A percentile compares a stretch with the other conserved stretches of the same genome.
Conservation (phyloP, 2,797 vertebrate genomes). For the Anabas testudineus region DNA sequence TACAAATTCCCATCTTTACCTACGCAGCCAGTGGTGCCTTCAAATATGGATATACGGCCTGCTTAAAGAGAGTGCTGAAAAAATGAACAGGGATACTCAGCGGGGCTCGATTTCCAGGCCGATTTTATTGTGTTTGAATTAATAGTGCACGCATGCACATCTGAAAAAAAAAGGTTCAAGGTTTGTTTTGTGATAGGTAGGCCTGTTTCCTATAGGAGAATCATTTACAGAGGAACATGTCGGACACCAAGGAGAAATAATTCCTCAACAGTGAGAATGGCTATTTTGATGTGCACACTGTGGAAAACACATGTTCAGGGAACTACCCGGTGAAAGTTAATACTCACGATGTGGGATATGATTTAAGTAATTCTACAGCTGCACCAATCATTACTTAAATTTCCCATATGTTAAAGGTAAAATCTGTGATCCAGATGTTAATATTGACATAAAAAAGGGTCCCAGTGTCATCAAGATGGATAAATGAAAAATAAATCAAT, state of each 20-base stretch:
- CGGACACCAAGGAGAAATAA: constrained; percentile 4
- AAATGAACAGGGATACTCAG: constrained; percentile 54
- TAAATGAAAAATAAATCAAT: no score
- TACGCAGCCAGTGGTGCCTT: constrained; percentile 79
- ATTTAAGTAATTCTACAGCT: constrained; percentile 46
- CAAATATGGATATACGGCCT: constrained; percentile 79
- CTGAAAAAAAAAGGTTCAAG: neutral
- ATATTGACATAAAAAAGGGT: neutral
- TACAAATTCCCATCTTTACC: constrained; percentile 79
- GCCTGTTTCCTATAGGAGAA: neutral
- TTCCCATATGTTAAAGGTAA: constrained; percentile 29
- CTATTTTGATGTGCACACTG: constrained; percentile 11
- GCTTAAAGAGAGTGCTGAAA: constrained; percentile 76
- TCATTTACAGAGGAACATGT: neutral
- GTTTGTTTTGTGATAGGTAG: constrained; percentile 29
- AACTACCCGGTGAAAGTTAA: constrained; percentile 36
- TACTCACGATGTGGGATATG: constrained; percentile 12
- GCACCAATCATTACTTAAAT: constrained; percentile 21
- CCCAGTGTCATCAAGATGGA: neutral
- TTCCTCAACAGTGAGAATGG: neutral
- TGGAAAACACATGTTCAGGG: constrained; percentile 28
- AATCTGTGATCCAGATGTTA: constrained; percentile 29
- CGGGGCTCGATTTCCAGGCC: constrained; percentile 50
- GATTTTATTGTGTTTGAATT: constrained; percentile 56
- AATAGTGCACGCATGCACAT: constrained; percentile 20